These are phyloP conservation scores for Micropoecilia bifurca DNA, from an alignment of 2,797 vertebrate species.

Conservation along the genomic window DNA sequence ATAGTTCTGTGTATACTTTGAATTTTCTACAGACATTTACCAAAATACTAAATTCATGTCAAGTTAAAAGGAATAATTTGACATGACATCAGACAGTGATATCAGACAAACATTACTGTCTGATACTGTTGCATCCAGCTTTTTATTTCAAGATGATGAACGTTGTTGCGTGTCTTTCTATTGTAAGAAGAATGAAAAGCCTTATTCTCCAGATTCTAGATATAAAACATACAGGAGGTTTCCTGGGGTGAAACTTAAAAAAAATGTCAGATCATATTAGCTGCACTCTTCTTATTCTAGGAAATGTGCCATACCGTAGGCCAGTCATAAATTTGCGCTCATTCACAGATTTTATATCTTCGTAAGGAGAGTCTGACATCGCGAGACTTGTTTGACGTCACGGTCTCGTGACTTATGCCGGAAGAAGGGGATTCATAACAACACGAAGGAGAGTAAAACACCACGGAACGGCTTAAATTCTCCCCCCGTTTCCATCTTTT, in stretches of 20 bases:
- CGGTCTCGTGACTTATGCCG: slow-evolving; percentile 51
- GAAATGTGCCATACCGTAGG: neutral
- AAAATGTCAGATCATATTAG: neutral
- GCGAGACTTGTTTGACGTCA: slow-evolving; percentile 61
- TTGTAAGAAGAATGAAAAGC: neutral
- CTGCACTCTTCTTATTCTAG: neutral
- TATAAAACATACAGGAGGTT: neutral
- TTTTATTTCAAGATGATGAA: neutral
- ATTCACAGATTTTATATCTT: neutral
- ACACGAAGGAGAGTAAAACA: neutral
- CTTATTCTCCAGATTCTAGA: neutral
- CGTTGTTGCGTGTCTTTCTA: neutral
- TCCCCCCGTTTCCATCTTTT: neutral
- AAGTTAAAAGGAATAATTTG: neutral
- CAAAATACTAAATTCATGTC: neutral
- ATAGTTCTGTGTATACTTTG: neutral
- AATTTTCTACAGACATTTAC: neutral
- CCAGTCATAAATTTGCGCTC: neutral
- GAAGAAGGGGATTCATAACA: slow-evolving; percentile 46
- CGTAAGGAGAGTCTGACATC: slow-evolving; percentile 7
- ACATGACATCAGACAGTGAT: too few species aligned
- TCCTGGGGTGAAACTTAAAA: neutral
- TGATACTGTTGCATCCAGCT: neutral
- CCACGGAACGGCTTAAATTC: neutral
- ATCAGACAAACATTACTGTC: too few species aligned